A percentile compares a stretch with the other conserved stretches of the same genome.
phyloP scores from a whole-genome alignment of 2,797 vertebrate species.

The Chelon labrosus region DNA sequence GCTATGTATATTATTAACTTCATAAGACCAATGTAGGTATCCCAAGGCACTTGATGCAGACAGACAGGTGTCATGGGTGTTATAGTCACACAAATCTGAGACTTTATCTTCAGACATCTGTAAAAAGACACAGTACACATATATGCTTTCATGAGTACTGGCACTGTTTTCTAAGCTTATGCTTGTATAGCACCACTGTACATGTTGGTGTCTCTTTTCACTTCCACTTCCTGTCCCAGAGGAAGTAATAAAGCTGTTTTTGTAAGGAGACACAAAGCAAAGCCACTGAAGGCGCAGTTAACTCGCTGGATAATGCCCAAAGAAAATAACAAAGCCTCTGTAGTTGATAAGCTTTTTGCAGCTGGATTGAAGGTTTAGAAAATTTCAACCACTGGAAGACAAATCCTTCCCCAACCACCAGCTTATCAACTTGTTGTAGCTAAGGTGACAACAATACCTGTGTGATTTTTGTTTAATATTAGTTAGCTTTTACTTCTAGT shows the following conservation, averaged over 20 bases:
- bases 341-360: not conserved
- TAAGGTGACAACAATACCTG: no score
- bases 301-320: slow-evolving; percentile 6
- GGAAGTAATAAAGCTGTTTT: slow-evolving; percentile 61
- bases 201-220: slow-evolving; percentile 7
- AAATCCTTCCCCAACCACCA: no score
- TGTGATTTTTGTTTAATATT: no score
- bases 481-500: no score
- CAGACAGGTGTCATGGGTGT: not conserved
- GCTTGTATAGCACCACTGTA: slow-evolving; percentile 3
- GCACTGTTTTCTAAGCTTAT: slow-evolving; percentile 3
- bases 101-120: slow-evolving; percentile 13
- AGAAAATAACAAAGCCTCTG: not conserved
- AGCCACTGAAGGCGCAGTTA: slow-evolving; percentile 7
- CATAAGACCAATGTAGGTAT: not conserved
- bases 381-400: no score
- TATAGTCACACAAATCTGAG: not conserved
- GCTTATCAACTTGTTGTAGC: no score
- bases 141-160: not conserved
- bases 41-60: not conserved
- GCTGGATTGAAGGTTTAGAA: not conserved
- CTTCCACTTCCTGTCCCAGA: slow-evolving; percentile 62
- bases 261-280: slow-evolving; percentile 39
- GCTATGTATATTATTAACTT: not conserved
- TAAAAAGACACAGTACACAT: not conserved